These are phyloP conservation scores for Phaenicophaeus curvirostris DNA, from an alignment of 2,797 vertebrate genomes.

Conservation along the genomic window DNA sequence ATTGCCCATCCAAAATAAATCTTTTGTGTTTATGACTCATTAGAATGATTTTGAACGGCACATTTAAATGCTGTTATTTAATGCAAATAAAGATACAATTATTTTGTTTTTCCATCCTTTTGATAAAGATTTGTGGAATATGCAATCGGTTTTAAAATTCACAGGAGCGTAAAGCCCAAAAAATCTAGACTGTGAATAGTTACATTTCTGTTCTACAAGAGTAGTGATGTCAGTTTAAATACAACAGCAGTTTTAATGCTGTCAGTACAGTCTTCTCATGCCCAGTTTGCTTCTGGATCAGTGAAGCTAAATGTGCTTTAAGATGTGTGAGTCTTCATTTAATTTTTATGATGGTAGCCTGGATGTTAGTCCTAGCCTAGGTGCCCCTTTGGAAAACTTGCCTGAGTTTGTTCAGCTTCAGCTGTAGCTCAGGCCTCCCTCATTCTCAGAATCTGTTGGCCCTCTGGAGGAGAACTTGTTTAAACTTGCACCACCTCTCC, in stretches of 20 bases:
- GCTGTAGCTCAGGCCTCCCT: not conserved
- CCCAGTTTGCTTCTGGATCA: conserved; percentile 35
- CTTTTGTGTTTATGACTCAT: not conserved
- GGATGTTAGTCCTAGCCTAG: not conserved
- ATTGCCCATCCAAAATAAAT: not conserved
- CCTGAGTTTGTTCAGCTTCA: not conserved
- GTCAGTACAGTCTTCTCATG: conserved; percentile 11
- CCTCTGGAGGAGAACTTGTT: not conserved
- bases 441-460: not conserved
- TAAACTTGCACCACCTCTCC: not conserved
- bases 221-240: not conserved
- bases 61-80: not conserved
- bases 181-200: not conserved
- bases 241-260: not conserved
- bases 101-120: not conserved
- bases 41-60: not conserved
- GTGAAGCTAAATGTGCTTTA: conserved; percentile 31
- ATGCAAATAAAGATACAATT: not conserved
- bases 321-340: conserved; percentile 38
- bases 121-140: not conserved
- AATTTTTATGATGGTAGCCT: not conserved
- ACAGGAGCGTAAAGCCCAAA: not conserved
- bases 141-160: not conserved
- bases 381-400: not conserved
- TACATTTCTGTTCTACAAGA: not conserved